Evolutionary conservation across 2,797 vertebrate species (phyloP), one percentile per base, ranked within the genome.

Genomic region (Chiloscyllium punctatum): DNA sequence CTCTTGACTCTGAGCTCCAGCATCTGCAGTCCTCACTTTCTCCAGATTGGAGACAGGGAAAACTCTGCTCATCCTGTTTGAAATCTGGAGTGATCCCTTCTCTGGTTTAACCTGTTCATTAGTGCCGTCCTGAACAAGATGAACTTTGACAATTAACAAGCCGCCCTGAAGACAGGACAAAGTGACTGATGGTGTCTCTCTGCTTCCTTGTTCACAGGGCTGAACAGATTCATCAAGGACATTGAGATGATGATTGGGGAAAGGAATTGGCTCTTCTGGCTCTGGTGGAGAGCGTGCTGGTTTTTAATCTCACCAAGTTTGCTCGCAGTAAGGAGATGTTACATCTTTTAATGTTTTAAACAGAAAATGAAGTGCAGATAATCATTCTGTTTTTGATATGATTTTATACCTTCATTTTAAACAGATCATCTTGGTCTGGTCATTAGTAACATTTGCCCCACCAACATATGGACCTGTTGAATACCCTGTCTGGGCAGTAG

Each of bases 221-320:
- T 98, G 87, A 99, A 98, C 97, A 97, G 98, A 66, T 99, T 99
- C 86, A 98, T 99, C 72, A 96, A 98, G 96, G 99, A 99, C 96
- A 98, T 99, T 95, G 99, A 99, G 97, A 99, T 99, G 99, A 99
- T 99, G 99, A 98, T 99, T 94, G 99, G 99, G 53, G 97, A 97
- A 23, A 99, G 98, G 97, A 97, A 96, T 33, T 95, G 96, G 95
- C 16, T 71, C 15, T 99, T 99, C 97, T 99, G 99, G 99, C 94
- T 99, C 37, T 99, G 98, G 98, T 99, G 99, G 99, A 98, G 97
- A 97, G n/a, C 96, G 0, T 99, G 98, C 96, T 99, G 99, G 99
- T 98, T 98, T 96, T 97, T 98, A 77, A 86, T 99, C 96, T 99
- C 98, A 1, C 99, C 99, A 53, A 96, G 96, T n/a, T 96, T 98